Percentiles rank a stretch among this genome's conserved stretches.
Conservation (phyloP, 2,888 invertebrate species). For the Polyommatus icarus region DNA sequence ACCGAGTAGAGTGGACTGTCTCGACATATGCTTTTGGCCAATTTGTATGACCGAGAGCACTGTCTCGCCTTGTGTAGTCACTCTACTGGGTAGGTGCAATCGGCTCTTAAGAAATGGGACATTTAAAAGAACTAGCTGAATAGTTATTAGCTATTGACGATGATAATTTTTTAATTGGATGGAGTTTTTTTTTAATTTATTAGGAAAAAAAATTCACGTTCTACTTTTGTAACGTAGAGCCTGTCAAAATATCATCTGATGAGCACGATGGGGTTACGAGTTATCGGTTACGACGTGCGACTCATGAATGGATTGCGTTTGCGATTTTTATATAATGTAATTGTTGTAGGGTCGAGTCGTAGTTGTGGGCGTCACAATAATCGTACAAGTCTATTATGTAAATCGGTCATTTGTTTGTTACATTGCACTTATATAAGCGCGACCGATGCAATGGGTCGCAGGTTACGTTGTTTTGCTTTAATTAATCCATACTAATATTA, state of each 20-base stretch:
- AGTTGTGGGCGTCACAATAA: constrained; percentile 61
- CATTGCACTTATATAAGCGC: constrained; percentile 66
- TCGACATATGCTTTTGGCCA: no score
- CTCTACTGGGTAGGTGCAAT: no score
- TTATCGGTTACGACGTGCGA: neutral
- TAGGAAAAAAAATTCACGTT: no score
- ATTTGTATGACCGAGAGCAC: no score
- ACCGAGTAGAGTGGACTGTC: no score
- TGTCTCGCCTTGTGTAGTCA: no score
- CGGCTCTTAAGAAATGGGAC: no score
- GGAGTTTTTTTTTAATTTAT: no score
- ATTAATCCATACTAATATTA: no score
- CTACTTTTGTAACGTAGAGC: neutral
- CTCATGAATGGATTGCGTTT: neutral
- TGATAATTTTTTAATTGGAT: no score
- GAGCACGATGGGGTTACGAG: neutral
- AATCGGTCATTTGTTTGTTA: constrained; percentile 72
- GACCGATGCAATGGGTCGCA: constrained; percentile 67
- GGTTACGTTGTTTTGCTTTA: constrained; percentile 59
- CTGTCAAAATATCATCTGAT: neutral
- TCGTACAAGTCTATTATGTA: constrained; percentile 71
- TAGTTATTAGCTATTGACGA: no score
- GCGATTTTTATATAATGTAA: constrained; percentile 8
- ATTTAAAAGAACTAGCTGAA: no score
- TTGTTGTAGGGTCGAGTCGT: constrained; percentile 45